Conservation (phyloP, 2,888 invertebrate species). For the Cheiracanthium punctorium region DNA sequence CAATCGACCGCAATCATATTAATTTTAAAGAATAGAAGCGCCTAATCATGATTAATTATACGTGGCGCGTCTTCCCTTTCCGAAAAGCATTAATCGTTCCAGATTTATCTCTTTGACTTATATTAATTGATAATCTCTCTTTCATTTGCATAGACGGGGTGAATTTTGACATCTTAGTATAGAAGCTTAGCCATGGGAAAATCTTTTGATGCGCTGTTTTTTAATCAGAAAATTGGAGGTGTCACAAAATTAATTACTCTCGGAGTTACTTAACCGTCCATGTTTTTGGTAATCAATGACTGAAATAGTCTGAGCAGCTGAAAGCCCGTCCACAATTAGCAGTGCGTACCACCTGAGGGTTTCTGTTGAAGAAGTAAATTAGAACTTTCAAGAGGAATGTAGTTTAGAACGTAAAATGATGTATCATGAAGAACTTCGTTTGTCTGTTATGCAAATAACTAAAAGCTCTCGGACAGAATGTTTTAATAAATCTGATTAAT, state of each 20-base stretch:
- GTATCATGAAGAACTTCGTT: too few relatives aligned
- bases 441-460: too few relatives aligned
- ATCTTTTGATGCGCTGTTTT: neutral
- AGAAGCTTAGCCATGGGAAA: neutral
- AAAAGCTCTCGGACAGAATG: too few relatives aligned
- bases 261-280: neutral
- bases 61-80: neutral
- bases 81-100: neutral
- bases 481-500: too few relatives aligned
- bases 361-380: too few relatives aligned
- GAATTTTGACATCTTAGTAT: neutral
- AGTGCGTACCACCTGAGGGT: too few relatives aligned
- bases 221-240: neutral
- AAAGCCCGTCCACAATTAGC: neutral
- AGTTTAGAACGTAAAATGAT: too few relatives aligned
- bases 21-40: neutral
- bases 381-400: too few relatives aligned
- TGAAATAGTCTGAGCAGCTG: neutral
- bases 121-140: neutral
- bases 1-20: neutral
- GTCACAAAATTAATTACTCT: neutral
- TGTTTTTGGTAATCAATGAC: neutral
- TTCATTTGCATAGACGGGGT: neutral
- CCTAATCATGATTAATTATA: neutral
- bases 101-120: neutral